Percentiles rank a stretch among this genome's conserved stretches.
These are phyloP conservation scores for Enteromius anoplus DNA, from an alignment of 2,797 vertebrate genomes.

Conservation along the genomic window DNA sequence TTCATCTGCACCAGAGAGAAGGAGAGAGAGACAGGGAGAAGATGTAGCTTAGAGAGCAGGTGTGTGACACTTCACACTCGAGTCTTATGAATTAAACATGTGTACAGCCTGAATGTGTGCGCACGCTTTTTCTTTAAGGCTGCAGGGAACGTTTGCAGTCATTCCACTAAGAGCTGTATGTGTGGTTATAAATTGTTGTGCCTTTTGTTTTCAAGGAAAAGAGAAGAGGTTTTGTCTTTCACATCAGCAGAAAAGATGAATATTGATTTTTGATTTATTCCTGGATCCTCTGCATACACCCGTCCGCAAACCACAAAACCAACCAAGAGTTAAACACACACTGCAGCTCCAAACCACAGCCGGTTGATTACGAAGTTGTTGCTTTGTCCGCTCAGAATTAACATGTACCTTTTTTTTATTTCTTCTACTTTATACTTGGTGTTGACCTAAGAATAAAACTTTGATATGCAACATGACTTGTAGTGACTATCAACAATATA, in stretches of 20 bases:
- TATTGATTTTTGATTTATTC: constrained; percentile 45
- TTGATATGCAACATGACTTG: not conserved
- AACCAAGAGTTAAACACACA: constrained; percentile 16
- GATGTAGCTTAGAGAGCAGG: constrained; percentile 32
- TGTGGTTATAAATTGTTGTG: constrained; percentile 5
- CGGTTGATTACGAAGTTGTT: not conserved
- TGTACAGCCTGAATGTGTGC: constrained; percentile 15
- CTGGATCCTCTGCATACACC: not conserved
- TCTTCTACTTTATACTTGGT: not conserved
- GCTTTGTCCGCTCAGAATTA: not conserved
- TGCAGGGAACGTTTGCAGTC: constrained; percentile 1
- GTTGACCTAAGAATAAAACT: not conserved
- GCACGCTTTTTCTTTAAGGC: constrained; percentile 8
- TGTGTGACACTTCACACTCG: constrained; percentile 44
- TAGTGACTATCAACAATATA: not conserved
- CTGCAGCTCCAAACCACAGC: not conserved
- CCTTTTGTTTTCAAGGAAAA: constrained; percentile 7
- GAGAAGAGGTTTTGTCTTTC: constrained; percentile 11
- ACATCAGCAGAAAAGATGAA: constrained; percentile 35
- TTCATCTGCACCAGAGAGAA: not conserved
- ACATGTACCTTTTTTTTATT: not conserved
- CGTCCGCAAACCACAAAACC: constrained; percentile 1
- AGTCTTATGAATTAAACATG: constrained; percentile 50
- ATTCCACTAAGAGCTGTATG: constrained; percentile 23
- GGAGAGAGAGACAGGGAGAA: constrained; percentile 6